phyloP scores from a whole-genome alignment of 2,113 vertebrate genomes.

The Globicephala melas region DNA sequence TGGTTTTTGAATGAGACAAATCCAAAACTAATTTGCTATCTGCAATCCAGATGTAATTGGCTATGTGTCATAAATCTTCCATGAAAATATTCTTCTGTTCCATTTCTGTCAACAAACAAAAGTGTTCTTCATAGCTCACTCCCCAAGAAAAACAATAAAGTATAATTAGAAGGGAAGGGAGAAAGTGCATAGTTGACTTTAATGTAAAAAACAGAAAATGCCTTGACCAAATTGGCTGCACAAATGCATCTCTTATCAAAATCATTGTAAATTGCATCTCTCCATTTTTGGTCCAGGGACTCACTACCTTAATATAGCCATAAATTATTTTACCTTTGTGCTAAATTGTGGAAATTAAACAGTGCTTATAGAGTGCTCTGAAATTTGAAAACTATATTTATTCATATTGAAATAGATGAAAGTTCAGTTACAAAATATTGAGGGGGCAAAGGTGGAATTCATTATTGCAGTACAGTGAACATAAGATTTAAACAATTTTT shows the following conservation, averaged over 20 bases:
- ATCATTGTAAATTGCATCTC: slow-evolving; percentile 45
- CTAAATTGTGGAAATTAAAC: slow-evolving; percentile 49
- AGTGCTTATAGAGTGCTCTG: not conserved
- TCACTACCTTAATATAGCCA: not conserved
- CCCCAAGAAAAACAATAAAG: not conserved
- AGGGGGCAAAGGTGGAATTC: not conserved
- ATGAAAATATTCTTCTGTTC: slow-evolving; percentile 69
- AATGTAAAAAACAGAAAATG: slow-evolving; percentile 54
- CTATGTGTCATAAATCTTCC: slow-evolving; percentile 80
- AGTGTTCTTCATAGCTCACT: slow-evolving; percentile 68
- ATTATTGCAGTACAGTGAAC: not conserved
- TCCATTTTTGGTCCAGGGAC: slow-evolving; percentile 22
- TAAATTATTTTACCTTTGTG: slow-evolving; percentile 28
- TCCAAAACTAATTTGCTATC: slow-evolving; percentile 79
- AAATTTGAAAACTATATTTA: not conserved
- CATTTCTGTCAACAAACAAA: slow-evolving; percentile 76
- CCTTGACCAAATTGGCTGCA: slow-evolving; percentile 60
- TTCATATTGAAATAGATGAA: slow-evolving; percentile 22
- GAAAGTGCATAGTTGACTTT: slow-evolving; percentile 33
- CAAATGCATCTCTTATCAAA: slow-evolving; percentile 43
- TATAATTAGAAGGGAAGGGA: slow-evolving; percentile 64
- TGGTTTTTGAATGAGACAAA: slow-evolving; percentile 81
- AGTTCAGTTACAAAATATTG: slow-evolving; percentile 8
- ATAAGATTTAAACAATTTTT: not conserved
- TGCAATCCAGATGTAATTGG: slow-evolving; percentile 77